These are phyloP conservation scores for Drosophila longiperda DNA, from an alignment of 2,888 invertebrate species.

Conservation along the genomic window DNA sequence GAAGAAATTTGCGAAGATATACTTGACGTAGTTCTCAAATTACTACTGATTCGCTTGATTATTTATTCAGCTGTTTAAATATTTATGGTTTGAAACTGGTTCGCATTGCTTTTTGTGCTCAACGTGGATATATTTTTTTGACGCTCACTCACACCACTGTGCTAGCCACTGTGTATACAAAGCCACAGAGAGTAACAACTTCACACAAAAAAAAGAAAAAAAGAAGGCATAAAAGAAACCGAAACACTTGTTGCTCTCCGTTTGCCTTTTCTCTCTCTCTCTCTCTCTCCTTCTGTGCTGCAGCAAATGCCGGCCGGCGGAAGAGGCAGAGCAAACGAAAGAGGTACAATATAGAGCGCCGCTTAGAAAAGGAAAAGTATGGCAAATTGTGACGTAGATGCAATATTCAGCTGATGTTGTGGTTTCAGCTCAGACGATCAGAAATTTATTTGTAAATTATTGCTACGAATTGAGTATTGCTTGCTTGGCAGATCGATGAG, in stretches of 20 bases:
- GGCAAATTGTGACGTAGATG: conserved; percentile 6
- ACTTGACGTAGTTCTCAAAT: neutral
- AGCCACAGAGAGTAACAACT: conserved; percentile 32
- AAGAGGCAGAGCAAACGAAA: conserved; percentile 45
- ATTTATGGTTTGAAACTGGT: conserved; percentile 31
- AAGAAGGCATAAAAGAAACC: conserved; percentile 35
- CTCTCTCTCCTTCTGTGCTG: neutral
- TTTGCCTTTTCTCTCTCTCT: conserved; percentile 30
- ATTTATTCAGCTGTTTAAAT: conserved; percentile 12
- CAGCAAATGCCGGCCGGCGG: conserved; percentile 70
- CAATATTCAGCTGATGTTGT: conserved; percentile 7
- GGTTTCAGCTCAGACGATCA: neutral
- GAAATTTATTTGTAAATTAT: conserved; percentile 23
- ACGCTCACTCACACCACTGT: conserved; percentile 25
- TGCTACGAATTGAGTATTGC: conserved; percentile 6
- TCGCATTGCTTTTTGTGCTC: neutral
- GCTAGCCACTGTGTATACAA: neutral
- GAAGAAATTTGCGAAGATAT: neutral
- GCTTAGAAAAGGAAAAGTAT: conserved; percentile 52
- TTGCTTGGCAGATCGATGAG: conserved; percentile 51
- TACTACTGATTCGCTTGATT: neutral
- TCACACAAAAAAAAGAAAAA: conserved; percentile 19
- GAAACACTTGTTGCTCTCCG: conserved; percentile 57
- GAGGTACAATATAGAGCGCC: conserved; percentile 14
- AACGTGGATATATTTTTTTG: conserved; percentile 17